Evolutionary conservation across 2,888 invertebrate species (phyloP), one percentile per base, ranked within the genome.

Genomic region (Leucania comma): DNA sequence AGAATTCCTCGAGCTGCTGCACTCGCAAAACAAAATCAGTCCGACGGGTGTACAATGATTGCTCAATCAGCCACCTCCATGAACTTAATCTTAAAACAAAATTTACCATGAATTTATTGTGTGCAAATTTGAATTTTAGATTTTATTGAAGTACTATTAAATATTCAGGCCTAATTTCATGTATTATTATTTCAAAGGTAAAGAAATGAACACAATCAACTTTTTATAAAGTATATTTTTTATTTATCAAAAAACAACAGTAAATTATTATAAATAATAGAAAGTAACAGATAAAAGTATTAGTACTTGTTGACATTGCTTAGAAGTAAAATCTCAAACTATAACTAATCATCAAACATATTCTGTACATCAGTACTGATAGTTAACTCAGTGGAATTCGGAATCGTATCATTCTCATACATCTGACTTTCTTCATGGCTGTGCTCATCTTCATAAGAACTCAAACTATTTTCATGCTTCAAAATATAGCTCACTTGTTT

Each of bases 1-100:
- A 80, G 96, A 96, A 82, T 96, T 96, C 74, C 90, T 95, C 46
- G 95, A 96, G 85, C 90, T 96, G 29, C 88, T 96, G 60, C 94
- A 96, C 71, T 95, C 96, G 24, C 96, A 96, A 86, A 96, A 94
- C 81, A 94, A 95, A 91, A 88, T 93, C 75, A 91, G 90, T 80
- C 87, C 88, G n/a, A 93, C 93, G 72, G 89, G 93, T 76, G 92
- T 94, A 75, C 93, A 95, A 89, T 95, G 90, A 95, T 89, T 82
- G 72, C 68, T 81, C 81, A 78, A 68, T 74, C 48, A 62, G 75
- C 67, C 59, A 77, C 61, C 66, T 42, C 60, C 70, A 66, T 56
- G 71, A 79, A 80, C 63, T 76, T 85, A 82, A 76, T 81, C 82
- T 68, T 91, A 90, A 90, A 88, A 83, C 86, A 87, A 92, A 90